A percentile compares a stretch with the other conserved stretches of the same genome.
Evolutionary conservation across 2,113 vertebrate genomes (phyloP).

Genomic region (Notiomystis cincta): DNA sequence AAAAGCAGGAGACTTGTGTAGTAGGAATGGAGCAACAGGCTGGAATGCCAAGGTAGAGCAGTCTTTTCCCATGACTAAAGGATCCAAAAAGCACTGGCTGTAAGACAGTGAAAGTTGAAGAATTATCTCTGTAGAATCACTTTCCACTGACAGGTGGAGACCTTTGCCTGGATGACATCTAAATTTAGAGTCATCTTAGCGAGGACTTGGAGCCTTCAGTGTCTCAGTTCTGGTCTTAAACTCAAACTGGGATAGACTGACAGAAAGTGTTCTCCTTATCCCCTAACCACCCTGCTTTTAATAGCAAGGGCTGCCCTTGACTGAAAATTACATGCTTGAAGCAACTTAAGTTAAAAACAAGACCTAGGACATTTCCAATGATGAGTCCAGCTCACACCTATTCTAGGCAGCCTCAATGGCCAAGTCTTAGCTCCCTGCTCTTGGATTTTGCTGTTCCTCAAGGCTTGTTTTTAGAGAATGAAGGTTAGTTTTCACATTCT

Average conservation of each 20-base stretch:
- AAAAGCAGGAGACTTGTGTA: neutral
- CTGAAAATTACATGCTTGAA: neutral
- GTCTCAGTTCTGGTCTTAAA: neutral
- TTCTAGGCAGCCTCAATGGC: neutral
- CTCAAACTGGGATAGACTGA: no score
- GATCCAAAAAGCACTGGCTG: neutral
- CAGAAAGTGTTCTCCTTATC: neutral
- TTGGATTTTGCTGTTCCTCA: neutral
- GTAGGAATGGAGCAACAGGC: neutral
- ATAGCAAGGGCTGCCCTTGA: neutral
- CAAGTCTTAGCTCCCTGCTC: neutral
- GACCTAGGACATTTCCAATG: neutral
- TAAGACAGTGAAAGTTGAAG: neutral
- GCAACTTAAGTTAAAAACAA: neutral
- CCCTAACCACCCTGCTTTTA: neutral
- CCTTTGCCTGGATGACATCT: neutral
- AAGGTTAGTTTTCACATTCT: neutral
- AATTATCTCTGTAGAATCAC: rapidly evolving
- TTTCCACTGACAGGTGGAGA: rapidly evolving
- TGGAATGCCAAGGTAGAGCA: neutral
- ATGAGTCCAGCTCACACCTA: neutral
- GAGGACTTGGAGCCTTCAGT: rapidly evolving
- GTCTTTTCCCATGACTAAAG: neutral
- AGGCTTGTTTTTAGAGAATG: neutral
- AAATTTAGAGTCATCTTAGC: neutral